Conservation (phyloP, 2,113 vertebrate genomes). For the Pachycephala philippinensis region DNA sequence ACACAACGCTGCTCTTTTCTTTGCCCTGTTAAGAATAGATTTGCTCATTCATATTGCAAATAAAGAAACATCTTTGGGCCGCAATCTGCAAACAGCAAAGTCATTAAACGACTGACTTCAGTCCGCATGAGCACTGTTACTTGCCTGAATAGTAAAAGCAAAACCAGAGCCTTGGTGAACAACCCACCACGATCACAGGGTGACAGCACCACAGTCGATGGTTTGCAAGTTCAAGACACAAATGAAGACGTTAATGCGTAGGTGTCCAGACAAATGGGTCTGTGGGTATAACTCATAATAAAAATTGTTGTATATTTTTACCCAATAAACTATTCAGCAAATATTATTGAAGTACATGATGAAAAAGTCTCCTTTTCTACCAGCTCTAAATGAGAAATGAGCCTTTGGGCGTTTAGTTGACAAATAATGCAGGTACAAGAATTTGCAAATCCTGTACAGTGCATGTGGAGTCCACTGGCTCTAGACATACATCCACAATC, state of each 20-base stretch:
- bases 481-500: constrained; percentile 61
- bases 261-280: background rate
- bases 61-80: background rate
- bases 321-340: background rate
- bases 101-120: constrained; percentile 6
- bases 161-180: background rate
- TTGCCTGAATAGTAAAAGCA: background rate
- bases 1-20: background rate
- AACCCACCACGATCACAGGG: background rate
- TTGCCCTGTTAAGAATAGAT: background rate
- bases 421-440: constrained; percentile 34
- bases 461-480: constrained; percentile 56
- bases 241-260: background rate
- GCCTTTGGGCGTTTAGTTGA: background rate
- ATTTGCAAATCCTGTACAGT: constrained; percentile 23
- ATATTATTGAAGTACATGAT: background rate
- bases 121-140: background rate
- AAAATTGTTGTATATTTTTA: background rate
- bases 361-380: background rate
- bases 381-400: background rate
- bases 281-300: background rate
- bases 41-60: constrained; percentile 14
- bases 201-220: background rate
- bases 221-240: background rate
- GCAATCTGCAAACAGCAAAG: background rate